These are phyloP conservation scores for Drosophila santomea DNA, from an alignment of 1,140 invertebrate genomes.

Conservation along the genomic window DNA sequence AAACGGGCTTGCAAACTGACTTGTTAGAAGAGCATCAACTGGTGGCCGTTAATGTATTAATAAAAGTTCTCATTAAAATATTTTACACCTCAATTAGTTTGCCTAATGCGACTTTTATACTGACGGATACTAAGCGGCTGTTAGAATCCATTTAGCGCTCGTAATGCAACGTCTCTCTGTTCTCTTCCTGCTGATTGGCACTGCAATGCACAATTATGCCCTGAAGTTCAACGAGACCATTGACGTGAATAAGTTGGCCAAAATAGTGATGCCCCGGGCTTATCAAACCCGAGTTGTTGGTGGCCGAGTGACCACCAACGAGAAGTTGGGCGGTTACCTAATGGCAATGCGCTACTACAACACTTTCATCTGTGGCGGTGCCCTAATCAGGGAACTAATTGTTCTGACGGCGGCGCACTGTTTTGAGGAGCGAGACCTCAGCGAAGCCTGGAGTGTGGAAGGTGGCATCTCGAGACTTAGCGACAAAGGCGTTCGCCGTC, in stretches of 20 bases:
- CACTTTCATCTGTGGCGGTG: slow-evolving; percentile 56
- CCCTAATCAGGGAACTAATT: slow-evolving; percentile 27
- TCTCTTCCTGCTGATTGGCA: background rate
- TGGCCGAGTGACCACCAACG: slow-evolving; percentile 44
- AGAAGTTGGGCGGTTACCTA: slow-evolving; percentile 51
- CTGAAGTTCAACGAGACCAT: background rate
- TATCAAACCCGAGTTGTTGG: slow-evolving; percentile 47
- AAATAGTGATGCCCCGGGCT: background rate
- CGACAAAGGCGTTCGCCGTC: slow-evolving; percentile 5
- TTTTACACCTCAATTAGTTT: background rate
- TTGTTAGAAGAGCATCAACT: background rate
- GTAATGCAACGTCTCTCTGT: background rate
- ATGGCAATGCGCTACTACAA: slow-evolving; percentile 29
- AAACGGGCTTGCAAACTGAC: background rate
- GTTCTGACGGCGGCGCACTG: slow-evolving; percentile 68
- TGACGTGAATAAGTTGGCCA: slow-evolving; percentile 1
- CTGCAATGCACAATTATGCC: background rate
- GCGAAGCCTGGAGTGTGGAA: background rate
- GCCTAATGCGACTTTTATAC: background rate
- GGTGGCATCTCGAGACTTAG: slow-evolving; percentile 43
- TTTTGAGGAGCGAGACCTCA: slow-evolving; percentile 10
- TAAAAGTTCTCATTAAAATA: background rate
- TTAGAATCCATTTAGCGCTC: background rate
- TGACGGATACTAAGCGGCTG: background rate
- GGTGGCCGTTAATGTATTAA: background rate